Conservation (phyloP, 1,140 invertebrate genomes). For the Ditylenchus dipsaci region DNA sequence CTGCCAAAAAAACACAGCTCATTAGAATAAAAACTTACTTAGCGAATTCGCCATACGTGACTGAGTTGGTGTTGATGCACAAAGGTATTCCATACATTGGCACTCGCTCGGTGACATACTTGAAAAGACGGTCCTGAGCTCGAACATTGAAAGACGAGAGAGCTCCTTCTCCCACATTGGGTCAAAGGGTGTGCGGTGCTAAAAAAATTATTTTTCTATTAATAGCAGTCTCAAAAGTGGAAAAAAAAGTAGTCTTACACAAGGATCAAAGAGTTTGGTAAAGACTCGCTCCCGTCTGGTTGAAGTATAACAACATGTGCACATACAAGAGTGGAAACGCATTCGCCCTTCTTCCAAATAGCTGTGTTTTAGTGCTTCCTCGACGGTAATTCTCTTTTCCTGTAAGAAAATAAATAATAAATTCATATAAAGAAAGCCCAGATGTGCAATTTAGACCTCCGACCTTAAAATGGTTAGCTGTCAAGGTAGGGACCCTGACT, state of each 20-base stretch:
- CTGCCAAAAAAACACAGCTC: too few species aligned
- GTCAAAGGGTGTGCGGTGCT: constrained; percentile 53
- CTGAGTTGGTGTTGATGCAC: constrained; percentile 97
- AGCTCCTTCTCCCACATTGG: constrained; percentile 57
- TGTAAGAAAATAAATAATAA: constrained; percentile 61
- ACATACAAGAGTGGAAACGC: constrained; percentile 99
- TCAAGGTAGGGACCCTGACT: too few species aligned
- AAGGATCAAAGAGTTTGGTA: constrained; percentile 84
- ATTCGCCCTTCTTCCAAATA: constrained; percentile 94
- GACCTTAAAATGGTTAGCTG: too few species aligned
- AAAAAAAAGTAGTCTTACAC: constrained; percentile 62
- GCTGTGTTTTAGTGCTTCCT: constrained; percentile 87
- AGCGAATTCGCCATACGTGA: constrained; percentile 97
- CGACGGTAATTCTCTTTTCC: constrained; percentile 87
- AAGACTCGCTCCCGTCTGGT: constrained; percentile 74
- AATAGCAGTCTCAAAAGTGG: constrained; percentile 7
- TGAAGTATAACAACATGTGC: constrained; percentile 81
- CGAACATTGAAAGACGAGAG: constrained; percentile 54
- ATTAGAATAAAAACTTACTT: too few species aligned
- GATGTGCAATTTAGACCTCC: too few species aligned
- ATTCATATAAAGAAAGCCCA: too few species aligned
- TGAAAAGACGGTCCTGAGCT: constrained; percentile 86
- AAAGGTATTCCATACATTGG: constrained; percentile 82
- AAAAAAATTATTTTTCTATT: constrained; percentile 47
- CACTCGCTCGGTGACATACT: constrained; percentile 92